Evolutionary conservation across 2,797 vertebrate genomes (phyloP), one percentile per base, ranked within the genome.

Genomic region (Macrochelys suwanniensis): DNA sequence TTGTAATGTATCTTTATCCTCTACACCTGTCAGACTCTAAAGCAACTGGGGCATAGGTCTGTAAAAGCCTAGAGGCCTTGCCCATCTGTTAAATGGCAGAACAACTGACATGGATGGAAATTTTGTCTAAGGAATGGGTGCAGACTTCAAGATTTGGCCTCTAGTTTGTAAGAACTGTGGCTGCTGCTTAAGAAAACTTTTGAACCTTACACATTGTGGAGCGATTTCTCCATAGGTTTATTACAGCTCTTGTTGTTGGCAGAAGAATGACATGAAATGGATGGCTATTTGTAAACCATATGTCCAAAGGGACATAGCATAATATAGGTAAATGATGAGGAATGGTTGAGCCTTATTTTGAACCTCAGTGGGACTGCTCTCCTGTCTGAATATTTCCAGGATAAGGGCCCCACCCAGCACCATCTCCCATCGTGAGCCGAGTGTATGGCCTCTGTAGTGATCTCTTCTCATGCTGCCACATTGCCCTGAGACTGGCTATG

Each of bases 141-240:
- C 68, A 42, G 68, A 21, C 68, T 71, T 71, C n/a, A 71, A 71
- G 21, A 19, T 23, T 42, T 42, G 23, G 19, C 37, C 37, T 71
- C 37, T 42, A 11, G 19, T 71, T 71, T 42, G 37, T 71, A 25
- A 71, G n/a, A 71, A 61, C 59, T 61, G 25, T n/a, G n/a, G 68
- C 37, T 71, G 68, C 19, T 42, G 0, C 83, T 42, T 26, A 19
- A 57, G 54, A 87, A 92, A 49, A 88, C 88, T 68, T 47, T 19
- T 57, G 86, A 92, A 89, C 87, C 47, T 87, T 93, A 11, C 76
- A 51, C 78, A 28, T 81, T 5, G 19, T 37, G 33, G 12, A 89
- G 74, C 80, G 51, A 88, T 87, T 25, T 45, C 82, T 93, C 51
- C 4, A 1, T 3, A 1, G 49, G 15, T 95, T n/a, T 89, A 87